A percentile compares a stretch with the other conserved stretches of the same genome.
phyloP scores from a whole-genome alignment of 2,797 vertebrate genomes.

The Thalassophryne amazonica region DNA sequence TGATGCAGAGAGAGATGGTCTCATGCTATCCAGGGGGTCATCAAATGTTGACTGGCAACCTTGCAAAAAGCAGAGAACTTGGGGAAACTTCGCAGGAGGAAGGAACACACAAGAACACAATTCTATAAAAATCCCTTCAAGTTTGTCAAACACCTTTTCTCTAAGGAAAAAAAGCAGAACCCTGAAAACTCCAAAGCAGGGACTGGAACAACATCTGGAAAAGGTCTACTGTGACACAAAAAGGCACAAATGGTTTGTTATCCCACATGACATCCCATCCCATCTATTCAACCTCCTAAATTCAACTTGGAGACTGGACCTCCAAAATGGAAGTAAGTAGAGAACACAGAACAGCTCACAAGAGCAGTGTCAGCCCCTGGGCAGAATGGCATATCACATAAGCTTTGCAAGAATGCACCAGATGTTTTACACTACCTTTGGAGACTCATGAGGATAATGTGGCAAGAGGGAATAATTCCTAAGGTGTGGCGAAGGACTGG shows the following conservation, averaged over 20 bases:
- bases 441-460: neutral
- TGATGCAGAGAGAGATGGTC: too few relatives aligned
- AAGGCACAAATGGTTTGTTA: too few relatives aligned
- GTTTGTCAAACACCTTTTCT: neutral
- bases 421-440: neutral
- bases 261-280: too few relatives aligned
- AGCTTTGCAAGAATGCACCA: slow-evolving; percentile 5
- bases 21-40: neutral
- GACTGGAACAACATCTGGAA: too few relatives aligned
- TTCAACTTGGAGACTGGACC: too few relatives aligned
- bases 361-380: neutral
- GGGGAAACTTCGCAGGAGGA: neutral
- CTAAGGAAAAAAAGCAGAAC: too few relatives aligned
- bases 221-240: too few relatives aligned
- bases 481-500: too few relatives aligned
- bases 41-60: neutral
- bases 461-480: too few relatives aligned
- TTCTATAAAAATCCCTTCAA: slow-evolving; percentile 9
- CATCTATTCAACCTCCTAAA: too few relatives aligned
- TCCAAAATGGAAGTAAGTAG: slow-evolving; percentile 16
- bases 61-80: neutral
- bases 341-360: neutral
- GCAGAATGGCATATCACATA: slow-evolving; percentile 1
- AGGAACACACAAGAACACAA: neutral
- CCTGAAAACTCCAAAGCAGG: too few relatives aligned